phyloP scores from a whole-genome alignment of 1,140 invertebrate genomes.

The Calliphora vicina region DNA sequence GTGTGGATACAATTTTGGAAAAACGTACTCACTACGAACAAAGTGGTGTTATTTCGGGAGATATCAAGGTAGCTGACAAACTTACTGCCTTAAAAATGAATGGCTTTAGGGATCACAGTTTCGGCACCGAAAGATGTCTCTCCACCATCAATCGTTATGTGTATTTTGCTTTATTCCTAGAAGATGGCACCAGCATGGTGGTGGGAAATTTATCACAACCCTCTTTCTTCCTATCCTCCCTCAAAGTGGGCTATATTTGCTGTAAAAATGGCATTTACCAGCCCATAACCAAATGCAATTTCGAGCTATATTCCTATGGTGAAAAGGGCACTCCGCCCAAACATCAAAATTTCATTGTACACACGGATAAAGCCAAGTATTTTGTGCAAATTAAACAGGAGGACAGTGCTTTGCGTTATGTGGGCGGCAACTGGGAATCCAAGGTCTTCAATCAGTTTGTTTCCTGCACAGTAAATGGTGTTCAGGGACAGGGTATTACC shows the following conservation, averaged over 20 bases:
- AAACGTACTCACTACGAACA: constrained; percentile 57
- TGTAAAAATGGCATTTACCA: constrained; percentile 45
- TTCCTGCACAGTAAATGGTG: constrained; percentile 54
- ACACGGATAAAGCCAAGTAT: constrained; percentile 47
- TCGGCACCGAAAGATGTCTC: constrained; percentile 58
- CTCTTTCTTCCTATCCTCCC: constrained; percentile 56
- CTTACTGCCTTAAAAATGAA: constrained; percentile 36
- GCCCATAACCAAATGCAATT: constrained; percentile 55
- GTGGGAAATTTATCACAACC: constrained; percentile 59
- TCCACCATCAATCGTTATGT: constrained; percentile 60
- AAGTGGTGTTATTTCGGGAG: constrained; percentile 44
- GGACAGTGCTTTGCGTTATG: constrained; percentile 48
- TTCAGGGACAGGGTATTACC: constrained; percentile 53
- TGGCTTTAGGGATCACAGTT: constrained; percentile 55
- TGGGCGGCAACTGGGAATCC: constrained; percentile 58
- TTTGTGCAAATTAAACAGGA: constrained; percentile 54
- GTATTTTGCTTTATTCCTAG: constrained; percentile 55
- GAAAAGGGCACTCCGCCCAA: constrained; percentile 55
- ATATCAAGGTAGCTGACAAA: constrained; percentile 20
- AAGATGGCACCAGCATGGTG: constrained; percentile 57
- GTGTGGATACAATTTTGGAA: constrained; percentile 50
- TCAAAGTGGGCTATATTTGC: constrained; percentile 57
- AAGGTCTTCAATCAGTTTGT: constrained; percentile 61
- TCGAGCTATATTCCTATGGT: constrained; percentile 57
- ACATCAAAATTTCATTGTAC: constrained; percentile 57